These are phyloP conservation scores for Nephrotoma guestfalica DNA, from an alignment of 2,888 invertebrate species.

Conservation along the genomic window DNA sequence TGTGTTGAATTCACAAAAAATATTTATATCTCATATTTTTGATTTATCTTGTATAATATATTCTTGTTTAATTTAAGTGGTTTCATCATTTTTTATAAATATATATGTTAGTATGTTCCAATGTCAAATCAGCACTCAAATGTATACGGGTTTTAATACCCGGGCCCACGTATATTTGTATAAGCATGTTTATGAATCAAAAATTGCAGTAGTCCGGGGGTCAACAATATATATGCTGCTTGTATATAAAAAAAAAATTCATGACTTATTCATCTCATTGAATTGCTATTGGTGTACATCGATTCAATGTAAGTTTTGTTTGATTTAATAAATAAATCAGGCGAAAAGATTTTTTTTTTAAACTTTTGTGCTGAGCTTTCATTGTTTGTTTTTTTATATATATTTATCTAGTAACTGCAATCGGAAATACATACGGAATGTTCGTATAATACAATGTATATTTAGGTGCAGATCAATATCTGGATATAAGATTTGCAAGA, in stretches of 20 bases:
- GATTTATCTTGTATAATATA: background rate
- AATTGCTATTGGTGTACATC: too few relatives aligned
- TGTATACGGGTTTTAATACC: background rate
- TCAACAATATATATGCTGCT: background rate
- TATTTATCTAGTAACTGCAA: too few relatives aligned
- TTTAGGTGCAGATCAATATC: too few relatives aligned
- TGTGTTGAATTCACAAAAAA: background rate
- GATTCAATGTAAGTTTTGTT: too few relatives aligned
- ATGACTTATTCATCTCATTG: background rate
- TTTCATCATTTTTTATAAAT: background rate
- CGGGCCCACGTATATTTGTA: background rate
- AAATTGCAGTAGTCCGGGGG: background rate
- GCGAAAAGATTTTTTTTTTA: too few relatives aligned
- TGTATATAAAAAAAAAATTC: background rate
- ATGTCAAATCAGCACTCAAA: background rate
- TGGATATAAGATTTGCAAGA: too few relatives aligned
- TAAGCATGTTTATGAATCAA: background rate
- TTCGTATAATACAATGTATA: too few relatives aligned
- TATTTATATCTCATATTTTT: background rate
- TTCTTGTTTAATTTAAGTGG: background rate
- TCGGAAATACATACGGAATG: too few relatives aligned
- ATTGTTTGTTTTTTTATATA: too few relatives aligned
- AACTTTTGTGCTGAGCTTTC: too few relatives aligned
- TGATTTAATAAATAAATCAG: too few relatives aligned
- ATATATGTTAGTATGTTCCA: background rate